Base-by-base conservation (phyloP, 2,888 invertebrate species). In the Lithodes maja region DNA sequence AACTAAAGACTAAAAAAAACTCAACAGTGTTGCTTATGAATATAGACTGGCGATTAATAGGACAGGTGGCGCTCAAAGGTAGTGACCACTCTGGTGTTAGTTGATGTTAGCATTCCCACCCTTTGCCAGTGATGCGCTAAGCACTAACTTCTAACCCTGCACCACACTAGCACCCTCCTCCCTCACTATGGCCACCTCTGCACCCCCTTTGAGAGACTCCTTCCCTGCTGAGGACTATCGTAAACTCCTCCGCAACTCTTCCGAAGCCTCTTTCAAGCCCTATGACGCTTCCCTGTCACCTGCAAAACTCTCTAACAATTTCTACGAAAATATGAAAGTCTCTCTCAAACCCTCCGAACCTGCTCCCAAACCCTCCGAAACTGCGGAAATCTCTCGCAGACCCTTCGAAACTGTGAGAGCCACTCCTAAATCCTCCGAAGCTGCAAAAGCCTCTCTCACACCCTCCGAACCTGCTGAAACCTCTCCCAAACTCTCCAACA, bases 101-200 rank as follows among this genome's bases (percentile, higher is more conserved):
- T 33, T 33, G 33, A 33, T 33, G 33, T 33, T 33, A 33, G 33
- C 33, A 33, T 33, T 33, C 33, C 33, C 33, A 33, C 33, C 33
- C 33, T 33, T 33, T 33, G 33, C 33, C 33, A 33, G 33, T 33
- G 33, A 33, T 33, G 33, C 33, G 33, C 33, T 33, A 33, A 61
- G 12, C n/a, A 12, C 83, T 83, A 69, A 50, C 83, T 52, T 71
- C 53, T 75, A 71, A 74, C 68, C 83, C 55, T 0, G 33, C 81
- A n/a, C 54, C 81, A 75, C 74, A 74, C 81, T 86, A 87, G 87
- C 87, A 77, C 87, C 83, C 53, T 53, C 79, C 79, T 15, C 79
- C 12, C n/a, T 53, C n/a, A 15, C 79, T 5, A 52, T 53, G n/a
- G 53, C 54, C 53, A 53, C 52, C 79, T 53, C 79, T 54, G 49